Evolutionary conservation across 2,113 vertebrate genomes (phyloP).

Genomic region (Elgaria multicarinata): DNA sequence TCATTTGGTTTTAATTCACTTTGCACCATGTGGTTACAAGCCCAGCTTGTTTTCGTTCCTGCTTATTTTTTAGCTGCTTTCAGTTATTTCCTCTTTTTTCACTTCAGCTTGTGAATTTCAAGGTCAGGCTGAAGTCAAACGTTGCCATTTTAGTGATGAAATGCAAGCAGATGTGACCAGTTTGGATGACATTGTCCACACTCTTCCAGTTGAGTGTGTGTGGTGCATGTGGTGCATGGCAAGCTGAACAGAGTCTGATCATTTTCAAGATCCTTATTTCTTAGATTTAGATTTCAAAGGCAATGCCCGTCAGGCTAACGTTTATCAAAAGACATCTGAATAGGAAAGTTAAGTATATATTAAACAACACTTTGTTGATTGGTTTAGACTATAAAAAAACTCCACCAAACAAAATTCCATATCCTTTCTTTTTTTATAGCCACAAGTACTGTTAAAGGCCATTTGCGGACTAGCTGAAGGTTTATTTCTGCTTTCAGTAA

Average conservation of each 20-base stretch:
- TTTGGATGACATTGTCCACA: conserved; percentile 50
- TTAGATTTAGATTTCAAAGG: conserved; percentile 46
- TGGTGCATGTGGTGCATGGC: conserved; percentile 56
- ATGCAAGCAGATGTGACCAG: conserved; percentile 80
- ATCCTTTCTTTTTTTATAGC: conserved; percentile 16
- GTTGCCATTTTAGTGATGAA: conserved; percentile 72
- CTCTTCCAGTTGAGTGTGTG: background rate
- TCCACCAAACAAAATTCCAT: background rate
- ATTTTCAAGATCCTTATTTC: background rate
- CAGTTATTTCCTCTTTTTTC: conserved; percentile 44
- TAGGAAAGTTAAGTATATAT: conserved; percentile 10
- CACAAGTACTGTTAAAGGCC: background rate
- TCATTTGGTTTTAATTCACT: conserved; percentile 83
- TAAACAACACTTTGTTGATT: background rate
- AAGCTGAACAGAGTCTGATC: background rate
- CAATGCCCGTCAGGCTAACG: background rate
- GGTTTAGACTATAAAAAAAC: background rate
- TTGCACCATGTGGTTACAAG: conserved; percentile 60
- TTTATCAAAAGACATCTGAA: conserved; percentile 22
- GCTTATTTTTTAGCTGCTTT: conserved; percentile 74
- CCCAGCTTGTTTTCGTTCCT: conserved; percentile 70
- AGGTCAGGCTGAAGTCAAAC: conserved; percentile 81
- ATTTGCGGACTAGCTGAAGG: background rate
- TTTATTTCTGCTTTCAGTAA: background rate
- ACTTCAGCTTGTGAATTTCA: conserved; percentile 73